Percentiles rank a stretch among this genome's conserved stretches.
phyloP scores from a whole-genome alignment of 1,140 invertebrate species.

The Brachionus manjavacas region DNA sequence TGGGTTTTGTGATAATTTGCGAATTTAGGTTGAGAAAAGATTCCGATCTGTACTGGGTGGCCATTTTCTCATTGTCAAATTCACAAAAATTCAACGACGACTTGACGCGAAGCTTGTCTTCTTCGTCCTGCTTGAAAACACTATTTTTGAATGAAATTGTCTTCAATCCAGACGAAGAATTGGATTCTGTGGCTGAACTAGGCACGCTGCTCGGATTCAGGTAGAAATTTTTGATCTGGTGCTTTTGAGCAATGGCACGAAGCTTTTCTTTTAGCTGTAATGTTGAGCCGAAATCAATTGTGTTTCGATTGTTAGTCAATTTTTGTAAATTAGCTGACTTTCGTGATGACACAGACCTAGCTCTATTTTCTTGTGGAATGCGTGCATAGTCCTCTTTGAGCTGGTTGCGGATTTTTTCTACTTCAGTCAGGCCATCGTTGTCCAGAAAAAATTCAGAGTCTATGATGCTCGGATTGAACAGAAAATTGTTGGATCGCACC shows the following conservation, averaged over 20 bases:
- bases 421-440: constrained; percentile 1
- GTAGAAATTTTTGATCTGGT: constrained; percentile 32
- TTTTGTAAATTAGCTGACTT: constrained; percentile 5
- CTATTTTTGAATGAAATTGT: background rate
- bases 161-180: background rate
- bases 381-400: constrained; percentile 4
- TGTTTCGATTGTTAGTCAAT: background rate
- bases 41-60: background rate
- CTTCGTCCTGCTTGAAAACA: background rate
- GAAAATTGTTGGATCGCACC: background rate
- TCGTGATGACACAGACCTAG: background rate
- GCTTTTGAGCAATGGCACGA: background rate
- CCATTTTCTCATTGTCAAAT: background rate
- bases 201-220: background rate
- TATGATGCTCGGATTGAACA: constrained; percentile 6
- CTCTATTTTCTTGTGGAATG: background rate
- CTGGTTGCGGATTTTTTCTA: constrained; percentile 17
- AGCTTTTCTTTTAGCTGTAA: constrained; percentile 32
- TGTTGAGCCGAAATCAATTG: background rate
- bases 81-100: background rate
- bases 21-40: background rate
- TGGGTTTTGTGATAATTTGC: background rate
- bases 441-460: constrained; percentile 19
- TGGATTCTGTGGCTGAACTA: background rate
- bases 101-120: background rate